phyloP scores from a whole-genome alignment of 2,888 invertebrate genomes.

The Hybos culiciformis region DNA sequence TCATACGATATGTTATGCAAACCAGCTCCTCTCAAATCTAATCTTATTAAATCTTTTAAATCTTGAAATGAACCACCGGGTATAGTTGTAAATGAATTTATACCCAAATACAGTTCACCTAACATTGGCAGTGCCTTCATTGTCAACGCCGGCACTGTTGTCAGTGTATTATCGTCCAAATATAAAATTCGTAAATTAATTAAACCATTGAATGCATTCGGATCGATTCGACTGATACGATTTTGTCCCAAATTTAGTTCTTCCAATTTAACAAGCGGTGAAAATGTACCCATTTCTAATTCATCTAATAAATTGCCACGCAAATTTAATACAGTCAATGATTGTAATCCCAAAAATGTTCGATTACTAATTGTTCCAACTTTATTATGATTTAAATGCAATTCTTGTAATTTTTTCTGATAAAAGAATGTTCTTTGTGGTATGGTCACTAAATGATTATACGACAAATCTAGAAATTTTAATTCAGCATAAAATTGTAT shows the following conservation, averaged over 20 bases:
- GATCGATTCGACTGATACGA: conserved; percentile 66
- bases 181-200: conserved; percentile 64
- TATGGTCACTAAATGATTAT: conserved; percentile 70
- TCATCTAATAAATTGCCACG: conserved; percentile 71
- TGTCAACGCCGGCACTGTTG: conserved; percentile 58
- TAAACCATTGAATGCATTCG: conserved; percentile 61
- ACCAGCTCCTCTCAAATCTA: conserved; percentile 70
- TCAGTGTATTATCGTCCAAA: conserved; percentile 71
- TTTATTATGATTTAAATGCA: conserved; percentile 74
- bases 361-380: conserved; percentile 64
- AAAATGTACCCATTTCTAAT: conserved; percentile 59
- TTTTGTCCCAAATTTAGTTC: conserved; percentile 79
- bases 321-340: conserved; percentile 65
- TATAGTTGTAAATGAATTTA: conserved; percentile 64
- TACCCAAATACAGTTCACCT: conserved; percentile 71
- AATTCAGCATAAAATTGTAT: conserved; percentile 79
- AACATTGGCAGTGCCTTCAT: conserved; percentile 60
- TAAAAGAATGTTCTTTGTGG: conserved; percentile 65
- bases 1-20: conserved; percentile 62
- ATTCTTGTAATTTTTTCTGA: conserved; percentile 67
- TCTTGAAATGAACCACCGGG: conserved; percentile 68
- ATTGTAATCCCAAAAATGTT: conserved; percentile 65
- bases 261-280: conserved; percentile 59
- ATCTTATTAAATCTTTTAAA: conserved; percentile 55
- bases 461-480: conserved; percentile 71